A percentile compares a stretch with the other conserved stretches of the same genome.
phyloP scores from a whole-genome alignment of 2,113 vertebrate species.

The Scalopus aquaticus region DNA sequence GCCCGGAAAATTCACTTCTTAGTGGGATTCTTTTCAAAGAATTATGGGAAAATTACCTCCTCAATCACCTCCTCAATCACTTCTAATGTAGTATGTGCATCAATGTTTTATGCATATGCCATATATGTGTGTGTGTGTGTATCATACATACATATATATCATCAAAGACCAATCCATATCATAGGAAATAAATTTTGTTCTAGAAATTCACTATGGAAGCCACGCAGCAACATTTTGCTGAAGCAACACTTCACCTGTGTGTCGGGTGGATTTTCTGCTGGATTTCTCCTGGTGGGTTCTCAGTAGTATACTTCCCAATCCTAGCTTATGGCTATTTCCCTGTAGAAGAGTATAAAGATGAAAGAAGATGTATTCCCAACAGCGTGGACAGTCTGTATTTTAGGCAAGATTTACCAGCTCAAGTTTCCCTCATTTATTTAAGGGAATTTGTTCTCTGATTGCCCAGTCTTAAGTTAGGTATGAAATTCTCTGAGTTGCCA shows the following conservation, averaged over 20 bases:
- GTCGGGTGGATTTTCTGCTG: not conserved
- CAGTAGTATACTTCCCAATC: not conserved
- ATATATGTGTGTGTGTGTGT: not conserved
- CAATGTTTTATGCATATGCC: not conserved
- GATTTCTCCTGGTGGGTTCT: not conserved
- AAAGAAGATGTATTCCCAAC: not conserved
- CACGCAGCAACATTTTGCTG: not conserved
- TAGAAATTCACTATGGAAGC: not conserved
- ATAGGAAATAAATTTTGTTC: not conserved
- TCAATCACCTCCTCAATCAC: not conserved
- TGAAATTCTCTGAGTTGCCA: not conserved
- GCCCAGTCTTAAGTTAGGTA: not conserved
- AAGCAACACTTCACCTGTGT: no score
- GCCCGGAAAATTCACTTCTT: not conserved
- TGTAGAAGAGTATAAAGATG: not conserved
- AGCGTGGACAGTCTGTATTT: not conserved
- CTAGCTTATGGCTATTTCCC: not conserved
- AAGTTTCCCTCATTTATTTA: not conserved
- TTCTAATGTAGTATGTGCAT: not conserved
- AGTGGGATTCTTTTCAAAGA: not conserved
- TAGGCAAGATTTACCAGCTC: not conserved
- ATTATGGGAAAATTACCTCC: not conserved
- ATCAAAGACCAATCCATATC: not conserved
- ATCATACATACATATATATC: not conserved
- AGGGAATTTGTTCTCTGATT: not conserved